Percentiles rank a stretch among this genome's conserved stretches.
These are phyloP conservation scores for Mylabris phalerata DNA, from an alignment of 1,140 invertebrate genomes.

Conservation along the genomic window DNA sequence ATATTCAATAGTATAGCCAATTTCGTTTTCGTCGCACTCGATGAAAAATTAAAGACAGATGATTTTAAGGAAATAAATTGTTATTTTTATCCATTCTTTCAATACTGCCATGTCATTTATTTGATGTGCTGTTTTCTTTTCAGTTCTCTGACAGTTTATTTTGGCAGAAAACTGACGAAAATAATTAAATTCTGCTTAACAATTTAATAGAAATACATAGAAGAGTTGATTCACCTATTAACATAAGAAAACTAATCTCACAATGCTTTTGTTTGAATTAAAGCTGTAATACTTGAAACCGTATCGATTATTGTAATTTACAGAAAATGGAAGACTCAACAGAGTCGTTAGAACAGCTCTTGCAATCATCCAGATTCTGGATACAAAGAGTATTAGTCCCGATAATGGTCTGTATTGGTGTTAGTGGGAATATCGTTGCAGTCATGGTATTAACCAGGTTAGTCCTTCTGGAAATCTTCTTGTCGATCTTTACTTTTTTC, in stretches of 20 bases:
- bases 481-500: neutral
- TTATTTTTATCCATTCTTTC: no score
- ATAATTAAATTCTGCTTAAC: neutral
- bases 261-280: no score
- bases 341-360: constrained; percentile 32
- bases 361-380: constrained; percentile 49
- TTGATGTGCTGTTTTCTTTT: no score
- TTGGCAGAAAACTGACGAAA: neutral
- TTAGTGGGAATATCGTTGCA: constrained; percentile 64
- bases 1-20: no score
- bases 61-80: no score
- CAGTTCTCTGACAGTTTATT: no score
- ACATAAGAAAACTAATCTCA: no score
- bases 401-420: constrained; percentile 59
- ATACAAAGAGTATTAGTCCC: constrained; percentile 62
- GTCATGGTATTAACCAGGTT: constrained; percentile 66
- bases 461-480: neutral
- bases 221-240: no score
- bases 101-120: no score
- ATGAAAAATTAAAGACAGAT: no score
- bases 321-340: constrained; percentile 2
- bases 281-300: neutral
- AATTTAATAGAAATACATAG: neutral
- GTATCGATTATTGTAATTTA: neutral
- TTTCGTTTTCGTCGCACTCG: no score